Conservation (phyloP, 2,113 vertebrate species). For the Caranx ignobilis region DNA sequence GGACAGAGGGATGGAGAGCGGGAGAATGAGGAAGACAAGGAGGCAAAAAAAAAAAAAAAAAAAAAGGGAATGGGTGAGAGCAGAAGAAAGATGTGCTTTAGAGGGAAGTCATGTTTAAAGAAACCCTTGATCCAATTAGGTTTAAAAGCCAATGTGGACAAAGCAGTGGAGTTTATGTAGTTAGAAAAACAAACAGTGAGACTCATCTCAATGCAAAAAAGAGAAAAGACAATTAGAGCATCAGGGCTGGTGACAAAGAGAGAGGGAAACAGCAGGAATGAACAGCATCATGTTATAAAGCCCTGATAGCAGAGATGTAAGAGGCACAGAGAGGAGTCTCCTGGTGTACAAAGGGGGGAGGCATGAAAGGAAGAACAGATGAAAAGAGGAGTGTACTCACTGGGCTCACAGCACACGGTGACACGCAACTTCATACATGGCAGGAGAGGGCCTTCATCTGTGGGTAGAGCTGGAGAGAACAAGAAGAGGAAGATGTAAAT, state of each 20-base stretch:
- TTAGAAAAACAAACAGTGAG: slow-evolving; percentile 1
- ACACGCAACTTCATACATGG: slow-evolving; percentile 86
- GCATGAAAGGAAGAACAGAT: slow-evolving; percentile 66
- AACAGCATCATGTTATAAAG: slow-evolving; percentile 21
- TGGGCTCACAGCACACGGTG: slow-evolving; percentile 82
- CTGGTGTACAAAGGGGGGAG: slow-evolving; percentile 50
- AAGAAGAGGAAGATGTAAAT: slow-evolving; percentile 43
- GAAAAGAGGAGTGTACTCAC: slow-evolving; percentile 80
- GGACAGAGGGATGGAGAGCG: slow-evolving; percentile 58
- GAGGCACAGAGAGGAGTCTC: slow-evolving; percentile 56
- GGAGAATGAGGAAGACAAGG: slow-evolving; percentile 51
- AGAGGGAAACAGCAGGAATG: slow-evolving; percentile 3
- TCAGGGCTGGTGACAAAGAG: background rate
- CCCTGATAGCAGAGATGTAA: slow-evolving; percentile 52
- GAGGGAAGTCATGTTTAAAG: slow-evolving; percentile 35
- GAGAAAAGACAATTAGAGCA: background rate
- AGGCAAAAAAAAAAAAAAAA: slow-evolving; percentile 16
- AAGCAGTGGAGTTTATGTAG: slow-evolving; percentile 3
- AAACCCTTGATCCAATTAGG: slow-evolving; percentile 48
- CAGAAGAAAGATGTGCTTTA: slow-evolving; percentile 4
- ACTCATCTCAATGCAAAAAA: background rate
- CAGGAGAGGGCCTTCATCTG: slow-evolving; percentile 82
- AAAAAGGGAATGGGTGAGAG: background rate
- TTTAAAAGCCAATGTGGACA: slow-evolving; percentile 30
- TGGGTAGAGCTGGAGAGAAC: slow-evolving; percentile 77